These are phyloP conservation scores for Tryphoninae sp. DNA, from an alignment of 2,888 invertebrate genomes.

Conservation along the genomic window DNA sequence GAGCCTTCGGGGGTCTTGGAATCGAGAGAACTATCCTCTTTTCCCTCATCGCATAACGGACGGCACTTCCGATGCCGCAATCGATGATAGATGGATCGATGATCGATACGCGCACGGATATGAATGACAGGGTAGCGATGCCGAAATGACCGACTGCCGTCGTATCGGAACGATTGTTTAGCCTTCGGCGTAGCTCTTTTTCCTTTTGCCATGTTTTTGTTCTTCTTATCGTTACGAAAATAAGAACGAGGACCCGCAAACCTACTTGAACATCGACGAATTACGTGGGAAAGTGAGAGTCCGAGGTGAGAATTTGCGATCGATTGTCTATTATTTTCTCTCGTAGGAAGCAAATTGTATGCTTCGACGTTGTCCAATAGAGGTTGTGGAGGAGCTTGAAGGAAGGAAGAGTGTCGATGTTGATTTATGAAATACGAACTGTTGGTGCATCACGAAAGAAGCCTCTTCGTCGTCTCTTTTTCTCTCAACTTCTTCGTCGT, in stretches of 20 bases:
- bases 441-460: slow-evolving; percentile 7
- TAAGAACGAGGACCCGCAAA: not conserved
- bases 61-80: slow-evolving; percentile 29
- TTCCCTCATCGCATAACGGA: slow-evolving; percentile 38
- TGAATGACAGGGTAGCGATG: not conserved
- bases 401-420: slow-evolving; percentile 37
- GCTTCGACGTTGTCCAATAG: not conserved
- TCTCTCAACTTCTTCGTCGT: not conserved
- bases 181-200: not conserved
- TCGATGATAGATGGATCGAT: slow-evolving; percentile 12
- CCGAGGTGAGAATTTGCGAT: not conserved
- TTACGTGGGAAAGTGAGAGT: slow-evolving; percentile 9
- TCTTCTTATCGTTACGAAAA: not conserved
- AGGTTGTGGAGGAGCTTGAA: slow-evolving; percentile 1
- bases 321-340: not conserved
- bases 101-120: not conserved
- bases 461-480: slow-evolving; percentile 11
- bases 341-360: slow-evolving; percentile 17
- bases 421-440: slow-evolving; percentile 50
- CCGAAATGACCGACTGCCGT: not conserved
- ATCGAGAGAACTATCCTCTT: slow-evolving; percentile 19
- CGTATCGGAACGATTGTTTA: not conserved
- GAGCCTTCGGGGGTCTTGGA: slow-evolving; percentile 1
- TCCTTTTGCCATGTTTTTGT: too few species aligned
- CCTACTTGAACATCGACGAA: not conserved